A percentile compares a stretch with the other conserved stretches of the same genome.
These are phyloP conservation scores for Alcedo quadribrachys DNA, from an alignment of 2,797 vertebrate species.

Conservation along the genomic window DNA sequence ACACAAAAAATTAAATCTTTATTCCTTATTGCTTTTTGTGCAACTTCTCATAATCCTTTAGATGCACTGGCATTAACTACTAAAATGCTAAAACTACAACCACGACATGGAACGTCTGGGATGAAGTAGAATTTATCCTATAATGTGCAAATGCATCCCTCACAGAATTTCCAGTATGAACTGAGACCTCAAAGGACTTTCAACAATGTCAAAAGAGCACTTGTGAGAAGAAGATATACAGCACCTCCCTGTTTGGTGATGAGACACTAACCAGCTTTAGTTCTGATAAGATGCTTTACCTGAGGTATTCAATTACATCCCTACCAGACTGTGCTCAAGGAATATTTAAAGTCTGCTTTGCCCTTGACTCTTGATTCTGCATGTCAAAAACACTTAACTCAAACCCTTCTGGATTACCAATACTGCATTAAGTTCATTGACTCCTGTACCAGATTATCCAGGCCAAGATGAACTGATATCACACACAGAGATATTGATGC, in stretches of 20 bases:
- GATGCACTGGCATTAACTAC: neutral
- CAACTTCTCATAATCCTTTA: neutral
- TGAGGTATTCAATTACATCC: conserved; percentile 78
- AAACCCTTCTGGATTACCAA: conserved; percentile 75
- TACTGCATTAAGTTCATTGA: conserved; percentile 70
- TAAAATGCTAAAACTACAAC: neutral
- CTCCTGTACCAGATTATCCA: conserved; percentile 59
- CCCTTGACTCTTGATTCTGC: conserved; percentile 79
- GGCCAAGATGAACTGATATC: conserved; percentile 48
- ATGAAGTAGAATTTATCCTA: neutral
- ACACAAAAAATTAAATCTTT: conserved; percentile 27
- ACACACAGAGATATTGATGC: conserved; percentile 49
- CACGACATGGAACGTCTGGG: neutral
- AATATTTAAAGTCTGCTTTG: conserved; percentile 79
- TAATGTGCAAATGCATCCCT: neutral
- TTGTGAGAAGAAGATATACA: conserved; percentile 45
- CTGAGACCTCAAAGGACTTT: conserved; percentile 51
- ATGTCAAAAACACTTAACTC: conserved; percentile 81
- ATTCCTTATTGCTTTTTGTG: conserved; percentile 5
- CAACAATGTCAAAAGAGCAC: conserved; percentile 73
- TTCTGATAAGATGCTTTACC: conserved; percentile 74
- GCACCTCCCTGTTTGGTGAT: conserved; percentile 55
- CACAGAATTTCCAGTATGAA: conserved; percentile 19
- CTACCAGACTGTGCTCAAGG: conserved; percentile 60
- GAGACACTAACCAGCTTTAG: conserved; percentile 73